Percentiles rank a stretch among this genome's conserved stretches.
Conservation (phyloP, 2,113 vertebrate species). For the Phalacrocorax carbo region DNA sequence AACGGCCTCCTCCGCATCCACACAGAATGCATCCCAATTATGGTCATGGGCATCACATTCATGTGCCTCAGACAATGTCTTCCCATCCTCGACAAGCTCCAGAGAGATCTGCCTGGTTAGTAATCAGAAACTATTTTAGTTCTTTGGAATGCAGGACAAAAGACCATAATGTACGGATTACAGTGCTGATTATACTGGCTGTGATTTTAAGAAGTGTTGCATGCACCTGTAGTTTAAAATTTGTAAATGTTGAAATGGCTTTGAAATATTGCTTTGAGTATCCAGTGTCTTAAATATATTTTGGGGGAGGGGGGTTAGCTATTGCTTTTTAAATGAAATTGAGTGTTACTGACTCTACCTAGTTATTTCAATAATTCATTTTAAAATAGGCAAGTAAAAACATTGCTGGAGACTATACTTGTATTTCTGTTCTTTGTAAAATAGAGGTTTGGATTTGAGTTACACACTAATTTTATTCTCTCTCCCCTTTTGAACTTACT, state of each 20-base stretch:
- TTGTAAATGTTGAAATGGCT: neutral
- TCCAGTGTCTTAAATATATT: neutral
- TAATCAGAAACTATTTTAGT: neutral
- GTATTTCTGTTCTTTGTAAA: neutral
- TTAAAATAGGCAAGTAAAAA: neutral
- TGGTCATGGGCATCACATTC: constrained; percentile 97
- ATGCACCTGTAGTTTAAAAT: neutral
- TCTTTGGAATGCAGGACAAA: neutral
- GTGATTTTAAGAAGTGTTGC: neutral
- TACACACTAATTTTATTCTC: neutral
- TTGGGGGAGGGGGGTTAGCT: neutral
- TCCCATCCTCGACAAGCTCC: constrained; percentile 95
- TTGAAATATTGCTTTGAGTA: neutral
- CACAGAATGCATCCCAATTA: constrained; percentile 99
- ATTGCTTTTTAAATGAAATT: neutral
- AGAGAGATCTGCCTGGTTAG: constrained; percentile 95
- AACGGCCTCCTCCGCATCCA: constrained; percentile 95
- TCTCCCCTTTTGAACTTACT: neutral
- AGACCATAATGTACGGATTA: neutral
- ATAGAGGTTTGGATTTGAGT: neutral
- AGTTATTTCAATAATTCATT: neutral
- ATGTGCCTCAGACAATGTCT: constrained; percentile 99
- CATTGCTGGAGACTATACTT: neutral
- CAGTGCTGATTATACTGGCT: neutral
- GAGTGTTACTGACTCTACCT: neutral